These are phyloP conservation scores for Cryptotermes secundus DNA, from an alignment of 1,140 invertebrate genomes.

Conservation along the genomic window DNA sequence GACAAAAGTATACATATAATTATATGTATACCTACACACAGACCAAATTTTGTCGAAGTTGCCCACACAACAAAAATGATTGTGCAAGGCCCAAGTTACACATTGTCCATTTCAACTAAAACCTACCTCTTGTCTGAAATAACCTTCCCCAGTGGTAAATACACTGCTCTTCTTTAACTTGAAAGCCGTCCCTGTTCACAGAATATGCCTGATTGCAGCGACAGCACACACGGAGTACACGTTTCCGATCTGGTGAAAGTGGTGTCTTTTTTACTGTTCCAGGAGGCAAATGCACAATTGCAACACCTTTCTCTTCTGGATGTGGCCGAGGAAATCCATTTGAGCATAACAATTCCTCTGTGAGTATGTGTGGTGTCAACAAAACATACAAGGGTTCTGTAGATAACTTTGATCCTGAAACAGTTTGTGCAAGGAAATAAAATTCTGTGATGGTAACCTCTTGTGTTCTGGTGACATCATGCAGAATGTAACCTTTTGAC, in stretches of 20 bases:
- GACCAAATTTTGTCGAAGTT: no score
- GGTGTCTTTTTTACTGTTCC: constrained; percentile 27
- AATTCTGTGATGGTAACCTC: no score
- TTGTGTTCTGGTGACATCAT: no score
- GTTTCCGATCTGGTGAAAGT: constrained; percentile 24
- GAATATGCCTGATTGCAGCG: constrained; percentile 79
- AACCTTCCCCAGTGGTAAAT: constrained; percentile 88
- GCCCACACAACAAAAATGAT: no score
- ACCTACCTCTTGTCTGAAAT: constrained; percentile 54
- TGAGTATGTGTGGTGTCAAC: constrained; percentile 61
- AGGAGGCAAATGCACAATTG: constrained; percentile 36
- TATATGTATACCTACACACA: no score
- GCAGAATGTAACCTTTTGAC: no score
- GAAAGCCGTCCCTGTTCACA: constrained; percentile 73
- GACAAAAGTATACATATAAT: no score
- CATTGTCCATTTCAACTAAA: no score
- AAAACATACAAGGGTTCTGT: constrained; percentile 13
- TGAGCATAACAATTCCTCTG: constrained; percentile 72
- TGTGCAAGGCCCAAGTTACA: no score
- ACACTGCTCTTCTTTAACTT: constrained; percentile 72
- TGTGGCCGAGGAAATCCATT: constrained; percentile 83
- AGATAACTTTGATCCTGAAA: not conserved
- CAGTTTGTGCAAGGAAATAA: no score
- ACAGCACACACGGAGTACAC: constrained; percentile 68
- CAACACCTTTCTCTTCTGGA: constrained; percentile 49